phyloP scores from a whole-genome alignment of 2,797 vertebrate genomes.

The Diglossa cyanea region DNA sequence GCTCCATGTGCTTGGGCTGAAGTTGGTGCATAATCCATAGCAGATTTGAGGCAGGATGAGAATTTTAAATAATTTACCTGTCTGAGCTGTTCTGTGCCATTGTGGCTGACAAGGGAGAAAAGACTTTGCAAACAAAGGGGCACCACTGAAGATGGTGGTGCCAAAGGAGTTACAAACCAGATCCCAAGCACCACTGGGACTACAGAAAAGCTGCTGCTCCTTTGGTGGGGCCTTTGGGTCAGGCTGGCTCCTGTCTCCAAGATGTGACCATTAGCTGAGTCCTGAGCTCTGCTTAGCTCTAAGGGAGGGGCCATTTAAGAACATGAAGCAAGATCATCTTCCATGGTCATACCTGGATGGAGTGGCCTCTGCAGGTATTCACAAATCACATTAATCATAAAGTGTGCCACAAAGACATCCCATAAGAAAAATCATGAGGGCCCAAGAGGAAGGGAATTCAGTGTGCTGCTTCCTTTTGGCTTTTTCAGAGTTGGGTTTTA shows the following conservation, averaged over 20 bases:
- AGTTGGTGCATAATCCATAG: not conserved
- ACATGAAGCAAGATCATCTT: not conserved
- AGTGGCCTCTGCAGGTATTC: not conserved
- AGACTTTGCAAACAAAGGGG: not conserved
- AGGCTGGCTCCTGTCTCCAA: not conserved
- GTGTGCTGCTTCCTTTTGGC: not conserved
- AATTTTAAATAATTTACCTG: not conserved
- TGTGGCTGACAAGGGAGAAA: not conserved
- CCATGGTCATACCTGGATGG: not conserved
- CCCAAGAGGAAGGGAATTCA: not conserved
- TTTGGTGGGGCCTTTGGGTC: not conserved
- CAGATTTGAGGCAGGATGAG: not conserved
- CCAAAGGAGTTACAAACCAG: not conserved
- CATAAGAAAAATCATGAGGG: not conserved
- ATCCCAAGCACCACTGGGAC: not conserved
- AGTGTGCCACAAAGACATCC: not conserved
- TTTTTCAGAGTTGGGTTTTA: not conserved
- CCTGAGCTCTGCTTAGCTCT: not conserved
- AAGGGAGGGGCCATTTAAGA: not conserved
- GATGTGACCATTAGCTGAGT: not conserved
- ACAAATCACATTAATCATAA: not conserved
- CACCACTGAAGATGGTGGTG: accelerated
- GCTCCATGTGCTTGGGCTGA: not conserved
- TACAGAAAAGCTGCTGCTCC: not conserved
- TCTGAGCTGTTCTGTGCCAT: not conserved